A percentile compares a stretch with the other conserved stretches of the same genome.
phyloP scores from a whole-genome alignment of 2,113 vertebrate genomes.

The Peucedramus taeniatus region DNA sequence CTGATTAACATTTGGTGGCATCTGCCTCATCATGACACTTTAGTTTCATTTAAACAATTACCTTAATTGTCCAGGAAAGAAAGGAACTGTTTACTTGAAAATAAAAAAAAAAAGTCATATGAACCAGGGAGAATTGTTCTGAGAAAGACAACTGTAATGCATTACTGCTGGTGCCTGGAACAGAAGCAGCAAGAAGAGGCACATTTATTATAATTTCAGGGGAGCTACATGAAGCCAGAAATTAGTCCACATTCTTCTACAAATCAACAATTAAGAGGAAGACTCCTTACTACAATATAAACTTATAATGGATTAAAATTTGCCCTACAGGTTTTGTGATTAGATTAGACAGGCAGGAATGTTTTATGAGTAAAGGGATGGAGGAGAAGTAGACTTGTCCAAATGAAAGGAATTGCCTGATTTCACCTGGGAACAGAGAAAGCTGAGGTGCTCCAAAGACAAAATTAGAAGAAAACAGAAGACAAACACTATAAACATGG shows the following conservation, averaged over 20 bases:
- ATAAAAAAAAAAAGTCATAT: background rate
- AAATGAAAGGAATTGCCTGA: background rate
- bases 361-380: background rate
- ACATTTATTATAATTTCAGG: background rate
- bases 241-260: background rate
- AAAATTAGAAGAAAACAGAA: background rate
- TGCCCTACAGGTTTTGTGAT: background rate
- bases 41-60: background rate
- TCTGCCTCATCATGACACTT: background rate
- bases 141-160: background rate
- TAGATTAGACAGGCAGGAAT: conserved; percentile 11
- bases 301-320: conserved; percentile 10
- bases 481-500: background rate
- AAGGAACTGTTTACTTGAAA: background rate
- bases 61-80: background rate
- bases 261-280: background rate
- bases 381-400: background rate
- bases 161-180: background rate
- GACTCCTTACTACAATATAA: background rate
- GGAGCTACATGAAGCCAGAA: background rate
- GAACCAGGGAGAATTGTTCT: background rate
- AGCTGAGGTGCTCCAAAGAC: background rate
- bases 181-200: background rate
- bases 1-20: background rate
- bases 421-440: background rate